Evolutionary conservation across 2,888 invertebrate genomes (phyloP), one percentile per base, ranked within the genome.

Genomic region (Sphaeridia pumilis): DNA sequence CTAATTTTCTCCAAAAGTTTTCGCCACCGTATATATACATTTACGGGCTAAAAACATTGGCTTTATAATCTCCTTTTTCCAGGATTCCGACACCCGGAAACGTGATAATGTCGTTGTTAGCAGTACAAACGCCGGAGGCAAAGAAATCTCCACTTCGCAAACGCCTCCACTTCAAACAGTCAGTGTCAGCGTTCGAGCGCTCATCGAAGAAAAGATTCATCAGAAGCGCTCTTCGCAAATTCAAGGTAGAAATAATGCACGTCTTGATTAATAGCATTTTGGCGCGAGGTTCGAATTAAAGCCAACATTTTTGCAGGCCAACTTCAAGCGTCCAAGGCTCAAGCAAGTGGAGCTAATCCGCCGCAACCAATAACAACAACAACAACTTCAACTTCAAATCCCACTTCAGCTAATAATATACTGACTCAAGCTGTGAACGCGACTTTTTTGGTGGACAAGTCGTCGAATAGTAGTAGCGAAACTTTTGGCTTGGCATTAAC

Each of bases 101-200:
- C 59, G 59, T 49, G 60, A 62, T 36, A 54, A 46, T 27, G 46
- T 52, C 7, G 38, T 38, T 14, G n/a, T n/a, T n/a, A n/a, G n/a
- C n/a, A n/a, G n/a, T n/a, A n/a, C n/a, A n/a, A n/a, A n/a, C n/a
- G 36, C 52, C 24, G n/a, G 38, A 12, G 51, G 49, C 25, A 64
- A 62, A 31, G 62, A 64, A 45, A 47, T 57, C 7, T 47, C 58
- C 22, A 57, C 85, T 4, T 87, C 88, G 4, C n/a, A n/a, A n/a
- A n/a, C n/a, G n/a, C n/a, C n/a, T n/a, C 88, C 89, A 0, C 71
- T 90, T 58, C 88, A 89, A 74, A 90, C 90, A n/a, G 89, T 88
- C 4, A 89, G 88, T 61, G 84, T 88, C 57, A 88, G 87, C 55
- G 88, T 90, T 4, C 76, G 90, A 55, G 89, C 90, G 10, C 76